Percentiles rank a stretch among this genome's conserved stretches.
Conservation (phyloP, 2,797 vertebrate species). For the Mustela erminea region DNA sequence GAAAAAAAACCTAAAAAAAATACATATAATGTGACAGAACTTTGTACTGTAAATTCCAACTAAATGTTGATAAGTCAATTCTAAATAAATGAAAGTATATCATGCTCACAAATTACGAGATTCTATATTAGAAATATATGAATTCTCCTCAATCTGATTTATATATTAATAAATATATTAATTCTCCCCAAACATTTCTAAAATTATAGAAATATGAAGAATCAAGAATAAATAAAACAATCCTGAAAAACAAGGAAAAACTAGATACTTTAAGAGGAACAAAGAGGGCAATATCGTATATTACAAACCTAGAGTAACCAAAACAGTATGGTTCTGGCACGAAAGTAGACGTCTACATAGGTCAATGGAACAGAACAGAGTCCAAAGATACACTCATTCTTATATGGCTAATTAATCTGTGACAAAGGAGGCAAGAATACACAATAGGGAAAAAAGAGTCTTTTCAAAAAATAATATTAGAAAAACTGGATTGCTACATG, state of each 20-base stretch:
- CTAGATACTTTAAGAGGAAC: neutral
- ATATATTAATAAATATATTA: neutral
- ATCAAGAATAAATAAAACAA: neutral
- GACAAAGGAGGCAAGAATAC: neutral
- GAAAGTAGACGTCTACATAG: neutral
- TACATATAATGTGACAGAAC: neutral
- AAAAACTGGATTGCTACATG: neutral
- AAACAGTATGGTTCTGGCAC: neutral
- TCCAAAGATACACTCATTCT: neutral
- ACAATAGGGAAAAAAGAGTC: neutral
- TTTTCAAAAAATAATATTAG: neutral
- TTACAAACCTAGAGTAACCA: neutral
- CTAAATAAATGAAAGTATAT: neutral
- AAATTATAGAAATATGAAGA: neutral
- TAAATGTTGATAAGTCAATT: neutral
- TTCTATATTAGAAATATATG: neutral
- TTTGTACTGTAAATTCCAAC: neutral
- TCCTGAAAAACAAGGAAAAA: neutral
- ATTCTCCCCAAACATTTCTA: neutral
- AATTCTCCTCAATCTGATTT: neutral
- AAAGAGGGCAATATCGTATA: neutral
- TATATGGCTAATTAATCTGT: neutral
- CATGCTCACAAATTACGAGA: neutral
- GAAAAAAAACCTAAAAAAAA: neutral
- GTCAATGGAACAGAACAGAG: neutral